Evolutionary conservation across 2,797 vertebrate genomes (phyloP).

Genomic region (Gorsachius magnificus): DNA sequence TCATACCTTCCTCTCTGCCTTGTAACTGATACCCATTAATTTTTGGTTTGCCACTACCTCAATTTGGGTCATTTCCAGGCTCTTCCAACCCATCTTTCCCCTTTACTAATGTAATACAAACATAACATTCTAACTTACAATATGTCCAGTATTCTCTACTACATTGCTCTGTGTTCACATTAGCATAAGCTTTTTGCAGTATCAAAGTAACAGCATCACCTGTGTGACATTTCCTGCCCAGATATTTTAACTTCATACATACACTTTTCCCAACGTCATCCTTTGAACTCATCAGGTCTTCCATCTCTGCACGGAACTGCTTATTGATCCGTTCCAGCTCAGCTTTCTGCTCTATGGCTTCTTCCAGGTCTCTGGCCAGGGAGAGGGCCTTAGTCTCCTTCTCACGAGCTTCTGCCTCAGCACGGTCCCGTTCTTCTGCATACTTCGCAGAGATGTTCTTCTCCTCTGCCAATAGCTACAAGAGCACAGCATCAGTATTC

Average conservation of each 20-base stretch:
- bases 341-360: slow-evolving; percentile 86
- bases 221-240: not conserved
- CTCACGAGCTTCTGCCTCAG: slow-evolving; percentile 95
- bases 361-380: slow-evolving; percentile 89
- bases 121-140: not conserved
- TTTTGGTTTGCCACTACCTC: not conserved
- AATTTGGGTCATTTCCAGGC: not conserved
- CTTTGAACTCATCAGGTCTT: slow-evolving; percentile 96
- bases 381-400: slow-evolving; percentile 93
- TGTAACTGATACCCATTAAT: not conserved
- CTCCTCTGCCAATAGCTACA: slow-evolving; percentile 93
- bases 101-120: not conserved
- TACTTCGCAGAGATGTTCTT: slow-evolving; percentile 92
- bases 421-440: slow-evolving; percentile 92
- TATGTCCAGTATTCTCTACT: not conserved
- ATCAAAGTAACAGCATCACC: not conserved
- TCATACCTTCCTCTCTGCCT: not conserved
- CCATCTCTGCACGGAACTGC: slow-evolving; percentile 92
- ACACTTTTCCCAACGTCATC: slow-evolving; percentile 96
- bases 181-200: not conserved
- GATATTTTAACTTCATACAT: slow-evolving; percentile 58
- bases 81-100: not conserved
- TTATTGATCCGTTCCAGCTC: slow-evolving; percentile 93
- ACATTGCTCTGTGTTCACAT: not conserved
- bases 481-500: not conserved